Evolutionary conservation across 2,113 vertebrate species (phyloP), one percentile per base, ranked within the genome.

Genomic region (Mola mola): DNA sequence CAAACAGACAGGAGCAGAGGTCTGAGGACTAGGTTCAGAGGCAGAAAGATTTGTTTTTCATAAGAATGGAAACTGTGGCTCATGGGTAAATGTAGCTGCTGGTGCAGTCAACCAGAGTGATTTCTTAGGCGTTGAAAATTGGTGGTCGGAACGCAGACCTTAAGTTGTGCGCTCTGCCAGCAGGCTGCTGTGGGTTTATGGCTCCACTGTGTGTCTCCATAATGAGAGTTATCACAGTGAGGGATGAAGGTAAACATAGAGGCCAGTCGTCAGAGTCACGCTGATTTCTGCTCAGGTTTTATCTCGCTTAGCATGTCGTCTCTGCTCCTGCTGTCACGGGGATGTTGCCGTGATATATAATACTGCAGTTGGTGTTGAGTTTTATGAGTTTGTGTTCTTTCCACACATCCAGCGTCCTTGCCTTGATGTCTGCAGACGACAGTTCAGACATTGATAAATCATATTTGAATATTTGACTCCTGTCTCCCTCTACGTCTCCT

Each of bases 311-410:
- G 1, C 5, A 3, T 28, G 9, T 55, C 51, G 11, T 22, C 7
- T 21, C 26, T 31, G 38, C 17, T 46, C 47, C n/a, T 25, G 60
- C 34, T 52, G 37, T 25, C 47, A 36, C 26, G 38, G 47, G n/a
- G 44, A 36, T 29, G 5, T 34, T 8, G 3, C 8, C 3, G 10
- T 41, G n/a, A n/a, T n/a, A n/a, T 36, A 33, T 24, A 15, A 5
- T 4, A 13, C 9, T 8, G 7, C 20, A 5, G 40, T 31, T 13
- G 10, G 22, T 55, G n/a, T 55, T 17, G 7, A 31, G 19, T 33
- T 58, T 33, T 58, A 16, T 33, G 40, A 43, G n/a, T n/a, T 4
- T 4, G 3, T 15, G n/a, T 40, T 41, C 34, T 41, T 53, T 55
- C 21, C 15, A 50, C 19, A n/a, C 12, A 34, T 15, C 1, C 33